These are phyloP conservation scores for Takifugu rubripes DNA, from an alignment of 2,797 vertebrate species.

Conservation along the genomic window DNA sequence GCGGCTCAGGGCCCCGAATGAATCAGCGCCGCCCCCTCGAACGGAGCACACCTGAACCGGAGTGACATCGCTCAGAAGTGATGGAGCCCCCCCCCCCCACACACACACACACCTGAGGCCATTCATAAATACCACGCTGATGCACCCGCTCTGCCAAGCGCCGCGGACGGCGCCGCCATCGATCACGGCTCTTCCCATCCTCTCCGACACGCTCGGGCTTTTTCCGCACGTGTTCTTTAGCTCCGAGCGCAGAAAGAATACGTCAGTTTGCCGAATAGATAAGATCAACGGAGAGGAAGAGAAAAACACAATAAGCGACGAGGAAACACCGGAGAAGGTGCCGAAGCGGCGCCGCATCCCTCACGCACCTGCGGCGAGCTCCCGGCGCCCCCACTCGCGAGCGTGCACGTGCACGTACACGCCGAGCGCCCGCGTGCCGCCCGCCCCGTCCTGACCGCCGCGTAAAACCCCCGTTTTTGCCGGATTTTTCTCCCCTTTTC, in stretches of 20 bases:
- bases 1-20: conserved; percentile 58
- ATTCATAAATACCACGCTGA: conserved; percentile 69
- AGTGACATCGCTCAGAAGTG: conserved; percentile 65
- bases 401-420: background rate
- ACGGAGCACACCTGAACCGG: conserved; percentile 60
- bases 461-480: too few relatives aligned
- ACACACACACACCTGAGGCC: conserved; percentile 52
- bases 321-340: conserved; percentile 33
- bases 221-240: conserved; percentile 35
- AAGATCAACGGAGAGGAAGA: conserved; percentile 33
- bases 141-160: conserved; percentile 60
- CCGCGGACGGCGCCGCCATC: conserved; percentile 48
- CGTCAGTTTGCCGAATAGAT: conserved; percentile 51
- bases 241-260: conserved; percentile 40
- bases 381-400: too few relatives aligned
- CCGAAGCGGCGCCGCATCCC: conserved; percentile 27
- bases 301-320: background rate
- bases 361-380: conserved; percentile 5
- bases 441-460: too few relatives aligned
- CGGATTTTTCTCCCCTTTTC: too few relatives aligned
- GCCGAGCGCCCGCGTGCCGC: too few relatives aligned
- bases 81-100: conserved; percentile 49
- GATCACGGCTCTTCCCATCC: conserved; percentile 59
- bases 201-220: conserved; percentile 62
- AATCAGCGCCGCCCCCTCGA: conserved; percentile 60